These are phyloP conservation scores for Lypha dubia DNA, from an alignment of 2,888 invertebrate species.

Conservation along the genomic window DNA sequence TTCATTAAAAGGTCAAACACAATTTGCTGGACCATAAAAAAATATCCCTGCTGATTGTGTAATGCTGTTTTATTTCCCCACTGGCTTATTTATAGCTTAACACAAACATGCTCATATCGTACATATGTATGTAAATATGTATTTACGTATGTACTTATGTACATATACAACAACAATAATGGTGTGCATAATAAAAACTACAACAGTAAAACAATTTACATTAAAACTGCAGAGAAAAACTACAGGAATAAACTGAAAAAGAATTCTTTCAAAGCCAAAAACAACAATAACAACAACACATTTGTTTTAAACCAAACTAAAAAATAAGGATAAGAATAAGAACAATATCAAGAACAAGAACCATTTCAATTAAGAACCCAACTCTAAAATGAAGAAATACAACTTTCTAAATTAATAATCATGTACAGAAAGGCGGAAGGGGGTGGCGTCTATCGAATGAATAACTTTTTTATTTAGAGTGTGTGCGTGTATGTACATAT, in stretches of 20 bases:
- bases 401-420: background rate
- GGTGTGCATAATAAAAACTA: background rate
- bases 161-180: conserved; percentile 18
- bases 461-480: background rate
- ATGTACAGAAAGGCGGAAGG: background rate
- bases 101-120: conserved; percentile 15
- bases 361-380: conserved; percentile 59
- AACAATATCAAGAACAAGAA: conserved; percentile 11
- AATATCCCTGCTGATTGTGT: conserved; percentile 27
- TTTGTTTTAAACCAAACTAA: conserved; percentile 44
- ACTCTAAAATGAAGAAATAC: conserved; percentile 28
- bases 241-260: conserved; percentile 9
- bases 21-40: conserved; percentile 23
- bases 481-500: background rate
- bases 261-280: conserved; percentile 23
- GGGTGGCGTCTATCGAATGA: background rate
- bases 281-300: conserved; percentile 26
- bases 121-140: too few relatives aligned
- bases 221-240: background rate
- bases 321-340: conserved; percentile 38
- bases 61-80: conserved; percentile 39
- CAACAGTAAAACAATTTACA: conserved; percentile 24
- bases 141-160: too few relatives aligned
- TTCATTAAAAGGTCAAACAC: background rate
- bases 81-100: conserved; percentile 24